Conservation (phyloP, 2,113 vertebrate species). For the Aspiorhynchus laticeps region DNA sequence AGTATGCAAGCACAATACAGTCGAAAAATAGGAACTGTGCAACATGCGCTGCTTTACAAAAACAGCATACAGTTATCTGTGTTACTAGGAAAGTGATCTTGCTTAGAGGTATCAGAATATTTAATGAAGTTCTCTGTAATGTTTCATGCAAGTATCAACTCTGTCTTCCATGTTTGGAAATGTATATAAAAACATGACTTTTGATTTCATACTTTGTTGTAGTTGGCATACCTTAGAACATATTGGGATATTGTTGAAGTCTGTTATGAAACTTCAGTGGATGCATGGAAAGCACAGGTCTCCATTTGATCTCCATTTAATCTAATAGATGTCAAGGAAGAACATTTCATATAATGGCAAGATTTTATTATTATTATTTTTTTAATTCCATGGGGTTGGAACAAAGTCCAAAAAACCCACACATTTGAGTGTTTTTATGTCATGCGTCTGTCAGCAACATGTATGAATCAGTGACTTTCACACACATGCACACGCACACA, state of each 20-base stretch:
- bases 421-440: neutral
- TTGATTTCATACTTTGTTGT: neutral
- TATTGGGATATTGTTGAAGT: neutral
- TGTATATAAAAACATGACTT: neutral
- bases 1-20: neutral
- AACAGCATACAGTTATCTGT: neutral
- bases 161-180: neutral
- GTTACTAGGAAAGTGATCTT: neutral
- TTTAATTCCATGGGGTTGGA: neutral
- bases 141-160: neutral
- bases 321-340: neutral
- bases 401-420: neutral
- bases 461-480: constrained; percentile 24
- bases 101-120: neutral
- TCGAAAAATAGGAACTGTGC: constrained; percentile 3
- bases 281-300: neutral
- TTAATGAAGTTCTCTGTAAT: neutral
- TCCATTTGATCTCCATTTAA: neutral
- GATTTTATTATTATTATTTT: neutral
- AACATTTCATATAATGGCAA: neutral
- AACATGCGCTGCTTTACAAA: neutral
- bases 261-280: neutral
- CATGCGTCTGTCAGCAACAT: neutral
- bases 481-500: neutral
- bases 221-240: neutral